A percentile compares a stretch with the other conserved stretches of the same genome.
These are phyloP conservation scores for Ceratitis capitata DNA, from an alignment of 1,140 invertebrate species.

Conservation along the genomic window DNA sequence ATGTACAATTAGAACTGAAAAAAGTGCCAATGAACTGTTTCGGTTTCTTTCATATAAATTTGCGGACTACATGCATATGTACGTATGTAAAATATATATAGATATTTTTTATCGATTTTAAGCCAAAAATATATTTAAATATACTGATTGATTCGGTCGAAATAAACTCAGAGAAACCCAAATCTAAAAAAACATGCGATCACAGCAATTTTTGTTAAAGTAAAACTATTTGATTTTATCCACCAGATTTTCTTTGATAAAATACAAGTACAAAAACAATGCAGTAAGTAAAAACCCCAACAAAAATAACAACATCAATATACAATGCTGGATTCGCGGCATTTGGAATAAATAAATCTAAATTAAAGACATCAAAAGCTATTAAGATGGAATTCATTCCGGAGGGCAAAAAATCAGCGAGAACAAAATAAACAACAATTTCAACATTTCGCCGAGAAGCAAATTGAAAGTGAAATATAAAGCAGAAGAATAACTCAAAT, in stretches of 20 bases:
- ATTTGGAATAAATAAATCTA: conserved; percentile 36
- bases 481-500: neutral
- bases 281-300: too few relatives aligned
- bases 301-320: neutral
- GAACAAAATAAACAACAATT: neutral
- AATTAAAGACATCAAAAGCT: conserved; percentile 33
- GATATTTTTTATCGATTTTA: too few relatives aligned
- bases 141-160: too few relatives aligned
- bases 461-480: neutral
- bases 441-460: neutral
- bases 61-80: too few relatives aligned
- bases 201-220: neutral
- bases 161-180: too few relatives aligned
- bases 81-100: too few relatives aligned
- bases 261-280: neutral
- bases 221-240: neutral
- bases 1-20: too few relatives aligned
- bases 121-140: too few relatives aligned
- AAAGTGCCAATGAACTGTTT: too few relatives aligned
- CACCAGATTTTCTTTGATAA: neutral
- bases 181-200: too few relatives aligned
- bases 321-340: neutral
- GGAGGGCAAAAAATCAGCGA: neutral
- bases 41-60: too few relatives aligned
- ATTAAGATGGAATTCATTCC: neutral